Base-by-base conservation (phyloP, 2,888 invertebrate genomes). In the Blastobasis adustella region DNA sequence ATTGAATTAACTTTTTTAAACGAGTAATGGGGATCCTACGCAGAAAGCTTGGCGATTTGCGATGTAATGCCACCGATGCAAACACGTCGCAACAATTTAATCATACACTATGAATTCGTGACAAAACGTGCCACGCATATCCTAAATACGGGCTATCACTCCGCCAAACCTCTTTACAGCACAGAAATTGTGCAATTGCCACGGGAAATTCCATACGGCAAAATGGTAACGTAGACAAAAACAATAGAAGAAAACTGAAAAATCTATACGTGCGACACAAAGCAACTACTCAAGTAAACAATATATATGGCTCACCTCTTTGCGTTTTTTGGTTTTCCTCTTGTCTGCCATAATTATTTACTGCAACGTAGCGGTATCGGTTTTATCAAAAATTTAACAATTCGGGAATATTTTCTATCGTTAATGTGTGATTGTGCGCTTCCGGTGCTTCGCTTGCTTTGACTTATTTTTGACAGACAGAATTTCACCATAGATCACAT, bases 291-390 rank as follows among this genome's bases (percentile, higher is more conserved):
- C 9, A 42, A 9, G 42, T 41, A 36, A 39, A 54, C 41, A 46
- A 47, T 45, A 36, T 46, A 23, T 23, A 9, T 9, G 40, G 66
- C 79, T 67, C 71, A 86, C 88, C 74, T 88, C 88, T 75, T 86
- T 88, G 54, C 88, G 88, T 66, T 86, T 88, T 72, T 83, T 86
- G 57, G 79, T 79, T 79, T 88, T 88, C 55, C 88, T 78, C 69
- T 88, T 88, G 62, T 88, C 88, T 73, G 88, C 83, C 88, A 88
- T 88, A 68, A 59, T 76, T 65, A 69, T 62, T 61, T 61, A 74
- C 71, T 67, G 73, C 74, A 73, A 80, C 77, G 79, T 76, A 71
- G 71, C 69, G 59, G 46, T 23, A 23, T 23, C 23, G 10, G 54
- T 59, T 58, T 52, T 51, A 47, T 51, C 38, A 40, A 53, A 54